These are phyloP conservation scores for Theocolax elegans DNA, from an alignment of 1,140 invertebrate species.

Conservation along the genomic window DNA sequence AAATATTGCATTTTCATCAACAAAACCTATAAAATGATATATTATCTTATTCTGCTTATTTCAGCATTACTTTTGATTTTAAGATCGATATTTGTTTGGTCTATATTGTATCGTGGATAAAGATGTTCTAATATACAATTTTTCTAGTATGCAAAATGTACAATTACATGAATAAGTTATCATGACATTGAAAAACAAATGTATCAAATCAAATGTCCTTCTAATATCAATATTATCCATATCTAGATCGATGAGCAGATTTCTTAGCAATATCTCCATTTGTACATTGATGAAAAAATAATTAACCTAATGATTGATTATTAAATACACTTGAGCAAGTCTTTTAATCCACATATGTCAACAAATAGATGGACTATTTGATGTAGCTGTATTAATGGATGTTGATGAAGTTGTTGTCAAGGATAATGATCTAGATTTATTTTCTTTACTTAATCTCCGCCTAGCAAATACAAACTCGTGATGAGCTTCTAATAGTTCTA, in stretches of 20 bases:
- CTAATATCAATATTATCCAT: slow-evolving; percentile 32
- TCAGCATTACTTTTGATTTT: slow-evolving; percentile 22
- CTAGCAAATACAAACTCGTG: slow-evolving; percentile 69
- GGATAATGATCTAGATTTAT: slow-evolving; percentile 50
- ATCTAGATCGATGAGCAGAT: slow-evolving; percentile 6
- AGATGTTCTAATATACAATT: not conserved
- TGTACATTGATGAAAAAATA: slow-evolving; percentile 22
- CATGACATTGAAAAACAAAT: too few relatives aligned
- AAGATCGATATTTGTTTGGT: not conserved
- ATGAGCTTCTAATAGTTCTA: slow-evolving; percentile 76
- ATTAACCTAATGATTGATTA: slow-evolving; percentile 33
- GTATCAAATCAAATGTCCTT: slow-evolving; percentile 16
- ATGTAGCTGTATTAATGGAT: slow-evolving; percentile 54
- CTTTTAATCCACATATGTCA: slow-evolving; percentile 25
- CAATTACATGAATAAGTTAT: too few relatives aligned
- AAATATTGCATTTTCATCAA: slow-evolving; percentile 6
- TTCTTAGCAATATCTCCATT: slow-evolving; percentile 2
- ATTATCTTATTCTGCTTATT: not conserved
- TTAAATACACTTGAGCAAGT: slow-evolving; percentile 26
- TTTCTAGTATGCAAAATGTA: too few relatives aligned
- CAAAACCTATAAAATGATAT: slow-evolving; percentile 21
- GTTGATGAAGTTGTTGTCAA: slow-evolving; percentile 51
- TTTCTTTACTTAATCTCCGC: slow-evolving; percentile 55
- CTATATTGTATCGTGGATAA: not conserved
- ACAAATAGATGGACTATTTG: slow-evolving; percentile 53